phyloP scores from a whole-genome alignment of 2,113 vertebrate genomes.

The Eptesicus fuscus region DNA sequence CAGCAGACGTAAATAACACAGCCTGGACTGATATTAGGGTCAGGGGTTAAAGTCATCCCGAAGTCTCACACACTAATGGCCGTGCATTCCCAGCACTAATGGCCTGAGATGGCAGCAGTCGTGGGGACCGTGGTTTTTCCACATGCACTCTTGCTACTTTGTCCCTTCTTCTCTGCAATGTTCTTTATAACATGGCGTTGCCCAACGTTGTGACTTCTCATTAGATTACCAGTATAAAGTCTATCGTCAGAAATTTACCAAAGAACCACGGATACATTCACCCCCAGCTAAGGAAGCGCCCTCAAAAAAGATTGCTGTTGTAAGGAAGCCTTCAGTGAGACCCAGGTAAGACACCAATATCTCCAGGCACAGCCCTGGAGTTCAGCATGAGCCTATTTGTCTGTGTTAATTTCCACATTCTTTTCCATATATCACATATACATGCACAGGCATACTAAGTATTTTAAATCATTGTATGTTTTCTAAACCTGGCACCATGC shows the following conservation, averaged over 20 bases:
- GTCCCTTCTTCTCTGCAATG: background rate
- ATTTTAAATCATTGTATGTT: background rate
- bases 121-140: background rate
- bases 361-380: background rate
- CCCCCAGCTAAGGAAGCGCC: background rate
- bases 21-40: background rate
- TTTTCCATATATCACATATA: background rate
- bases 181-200: background rate
- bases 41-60: background rate
- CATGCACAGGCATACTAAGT: background rate
- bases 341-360: constrained; percentile 65
- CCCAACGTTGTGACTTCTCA: constrained; percentile 1
- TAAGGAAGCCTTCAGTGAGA: constrained; percentile 54
- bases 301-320: fast-evolving
- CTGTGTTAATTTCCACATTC: background rate
- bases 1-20: background rate
- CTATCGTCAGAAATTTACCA: background rate
- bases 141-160: background rate
- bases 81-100: background rate
- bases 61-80: background rate
- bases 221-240: background rate
- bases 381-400: background rate
- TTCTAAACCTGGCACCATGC: background rate
- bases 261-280: fast-evolving
- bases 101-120: background rate